phyloP scores from a whole-genome alignment of 2,113 vertebrate genomes.

The Channa maculata region DNA sequence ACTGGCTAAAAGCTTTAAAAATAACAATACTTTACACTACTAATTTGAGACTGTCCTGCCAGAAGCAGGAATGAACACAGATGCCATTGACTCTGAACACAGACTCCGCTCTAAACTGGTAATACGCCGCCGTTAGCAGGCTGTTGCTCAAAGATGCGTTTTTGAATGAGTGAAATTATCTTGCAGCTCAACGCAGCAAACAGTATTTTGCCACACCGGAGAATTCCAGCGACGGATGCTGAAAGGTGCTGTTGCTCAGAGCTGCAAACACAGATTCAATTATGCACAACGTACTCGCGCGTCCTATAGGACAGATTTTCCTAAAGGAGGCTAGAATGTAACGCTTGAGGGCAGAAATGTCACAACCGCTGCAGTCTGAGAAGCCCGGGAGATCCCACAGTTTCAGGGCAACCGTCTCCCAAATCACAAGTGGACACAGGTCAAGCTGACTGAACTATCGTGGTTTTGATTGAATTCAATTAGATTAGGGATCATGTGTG shows the following conservation, averaged over 20 bases:
- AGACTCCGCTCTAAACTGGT: slow-evolving; percentile 36
- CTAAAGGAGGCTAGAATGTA: slow-evolving; percentile 50
- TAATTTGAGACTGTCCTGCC: slow-evolving; percentile 32
- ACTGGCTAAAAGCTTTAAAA: slow-evolving; percentile 30
- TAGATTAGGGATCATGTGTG: neutral
- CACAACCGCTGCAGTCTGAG: slow-evolving; percentile 39
- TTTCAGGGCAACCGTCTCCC: slow-evolving; percentile 16
- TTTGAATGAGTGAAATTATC: slow-evolving; percentile 39
- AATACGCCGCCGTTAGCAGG: neutral
- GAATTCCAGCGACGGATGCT: slow-evolving; percentile 62
- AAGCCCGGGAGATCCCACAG: slow-evolving; percentile 11
- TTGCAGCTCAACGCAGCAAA: slow-evolving; percentile 61
- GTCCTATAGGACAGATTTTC: slow-evolving; percentile 62
- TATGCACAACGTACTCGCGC: slow-evolving; percentile 61
- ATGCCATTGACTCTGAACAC: no score
- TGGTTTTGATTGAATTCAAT: neutral
- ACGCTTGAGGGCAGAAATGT: slow-evolving; percentile 38
- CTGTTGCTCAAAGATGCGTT: slow-evolving; percentile 56
- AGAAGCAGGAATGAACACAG: slow-evolving; percentile 32
- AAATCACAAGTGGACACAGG: slow-evolving; percentile 24
- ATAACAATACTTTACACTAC: slow-evolving; percentile 28
- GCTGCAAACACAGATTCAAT: slow-evolving; percentile 62
- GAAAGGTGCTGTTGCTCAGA: slow-evolving; percentile 61
- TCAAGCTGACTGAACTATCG: slow-evolving; percentile 20
- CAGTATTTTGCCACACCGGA: slow-evolving; percentile 66